A percentile compares a stretch with the other conserved stretches of the same genome.
Conservation (phyloP, 2,113 vertebrate genomes). For the Peromyscus polionotus region DNA sequence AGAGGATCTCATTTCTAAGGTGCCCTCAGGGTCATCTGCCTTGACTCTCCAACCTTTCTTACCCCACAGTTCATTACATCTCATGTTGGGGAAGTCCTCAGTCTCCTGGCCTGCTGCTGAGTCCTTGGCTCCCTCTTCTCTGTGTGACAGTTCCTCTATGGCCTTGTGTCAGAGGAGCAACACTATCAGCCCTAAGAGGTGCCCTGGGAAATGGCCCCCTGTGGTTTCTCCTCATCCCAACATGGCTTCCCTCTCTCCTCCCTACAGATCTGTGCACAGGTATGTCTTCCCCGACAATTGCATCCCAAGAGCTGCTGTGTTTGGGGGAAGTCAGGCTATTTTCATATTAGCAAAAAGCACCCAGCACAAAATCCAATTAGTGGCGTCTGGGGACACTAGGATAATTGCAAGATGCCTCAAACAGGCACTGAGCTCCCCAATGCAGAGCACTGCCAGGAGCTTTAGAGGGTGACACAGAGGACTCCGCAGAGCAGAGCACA, state of each 20-base stretch:
- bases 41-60: background rate
- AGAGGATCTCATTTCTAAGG: slow-evolving; percentile 8
- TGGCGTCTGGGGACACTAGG: background rate
- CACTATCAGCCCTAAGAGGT: accelerated
- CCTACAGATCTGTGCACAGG: background rate
- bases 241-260: background rate
- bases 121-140: background rate
- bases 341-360: background rate
- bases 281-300: accelerated
- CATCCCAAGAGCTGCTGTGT: background rate
- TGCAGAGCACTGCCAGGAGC: background rate
- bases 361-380: background rate
- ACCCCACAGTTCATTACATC: background rate
- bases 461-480: background rate
- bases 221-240: background rate
- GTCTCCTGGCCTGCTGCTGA: background rate
- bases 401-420: background rate
- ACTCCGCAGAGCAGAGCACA: background rate
- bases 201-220: background rate
- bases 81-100: background rate
- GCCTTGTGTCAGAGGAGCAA: background rate
- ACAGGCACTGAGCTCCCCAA: background rate
- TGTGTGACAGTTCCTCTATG: background rate
- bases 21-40: background rate
- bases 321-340: background rate